These are phyloP conservation scores for Sturmia bella DNA, from an alignment of 2,888 invertebrate genomes.

Conservation along the genomic window DNA sequence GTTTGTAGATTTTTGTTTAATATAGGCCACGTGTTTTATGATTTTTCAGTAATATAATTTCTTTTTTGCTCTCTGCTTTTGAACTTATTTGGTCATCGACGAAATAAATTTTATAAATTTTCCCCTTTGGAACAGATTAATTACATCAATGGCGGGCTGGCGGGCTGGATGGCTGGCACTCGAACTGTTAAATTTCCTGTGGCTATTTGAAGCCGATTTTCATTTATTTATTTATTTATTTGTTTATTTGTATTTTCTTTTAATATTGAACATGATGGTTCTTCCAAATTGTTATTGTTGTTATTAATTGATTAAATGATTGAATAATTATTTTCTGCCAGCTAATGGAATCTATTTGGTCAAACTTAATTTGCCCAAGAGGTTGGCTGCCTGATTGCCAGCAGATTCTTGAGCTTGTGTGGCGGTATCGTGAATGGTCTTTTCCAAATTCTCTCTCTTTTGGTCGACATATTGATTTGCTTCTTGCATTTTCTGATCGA, in stretches of 20 bases:
- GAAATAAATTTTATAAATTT: conserved; percentile 22
- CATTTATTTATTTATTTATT: conserved; percentile 31
- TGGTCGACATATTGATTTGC: conserved; percentile 85
- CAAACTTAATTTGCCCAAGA: conserved; percentile 81
- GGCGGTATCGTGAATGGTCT: conserved; percentile 79
- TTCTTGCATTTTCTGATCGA: conserved; percentile 85
- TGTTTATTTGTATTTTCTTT: conserved; percentile 23
- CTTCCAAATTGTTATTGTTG: conserved; percentile 25
- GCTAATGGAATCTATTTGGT: conserved; percentile 71
- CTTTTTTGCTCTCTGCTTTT: conserved; percentile 5
- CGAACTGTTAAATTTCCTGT: conserved; percentile 11
- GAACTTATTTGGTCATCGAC: conserved; percentile 43
- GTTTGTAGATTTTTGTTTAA: conserved; percentile 29
- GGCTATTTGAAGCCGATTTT: conserved; percentile 44
- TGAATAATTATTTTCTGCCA: conserved; percentile 14
- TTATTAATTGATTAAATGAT: conserved; percentile 15
- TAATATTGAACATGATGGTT: not conserved
- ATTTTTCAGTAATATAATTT: conserved; percentile 30
- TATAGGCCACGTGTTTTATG: conserved; percentile 66
- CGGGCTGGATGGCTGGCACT: too few relatives aligned
- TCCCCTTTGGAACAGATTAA: conserved; percentile 31
- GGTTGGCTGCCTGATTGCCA: conserved; percentile 78
- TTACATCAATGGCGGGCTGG: too few relatives aligned
- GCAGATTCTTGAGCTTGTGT: conserved; percentile 78
- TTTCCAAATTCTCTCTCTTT: conserved; percentile 83